phyloP scores from a whole-genome alignment of 1,140 invertebrate genomes.

The Carposina sasakii region DNA sequence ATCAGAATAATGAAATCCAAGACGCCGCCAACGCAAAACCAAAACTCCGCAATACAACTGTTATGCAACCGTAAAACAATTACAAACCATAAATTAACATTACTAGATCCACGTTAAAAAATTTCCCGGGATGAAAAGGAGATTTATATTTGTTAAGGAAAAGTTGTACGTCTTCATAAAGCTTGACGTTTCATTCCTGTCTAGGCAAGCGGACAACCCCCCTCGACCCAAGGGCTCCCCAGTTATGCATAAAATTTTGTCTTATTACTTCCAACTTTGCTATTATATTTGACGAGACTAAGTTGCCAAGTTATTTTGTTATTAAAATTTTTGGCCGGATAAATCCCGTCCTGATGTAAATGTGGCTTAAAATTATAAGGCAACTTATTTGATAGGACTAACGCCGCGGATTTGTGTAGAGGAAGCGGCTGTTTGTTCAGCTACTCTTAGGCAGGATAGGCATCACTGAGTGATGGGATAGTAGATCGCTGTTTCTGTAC shows the following conservation, averaged over 20 bases:
- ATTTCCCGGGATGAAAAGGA: constrained; percentile 42
- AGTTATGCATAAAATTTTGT: constrained; percentile 70
- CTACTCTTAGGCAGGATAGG: no score
- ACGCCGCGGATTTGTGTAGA: constrained; percentile 51
- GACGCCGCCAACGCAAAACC: no score
- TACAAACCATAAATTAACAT: constrained; percentile 53
- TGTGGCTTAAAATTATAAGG: constrained; percentile 63
- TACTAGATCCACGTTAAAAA: constrained; percentile 47
- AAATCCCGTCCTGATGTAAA: constrained; percentile 61
- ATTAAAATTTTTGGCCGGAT: constrained; percentile 67
- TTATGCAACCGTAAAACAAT: constrained; percentile 15
- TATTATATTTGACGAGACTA: constrained; percentile 66
- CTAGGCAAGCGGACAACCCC: constrained; percentile 55
- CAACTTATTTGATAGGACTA: constrained; percentile 64
- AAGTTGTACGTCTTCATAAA: constrained; percentile 68
- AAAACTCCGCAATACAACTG: no score
- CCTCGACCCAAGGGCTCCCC: constrained; percentile 42
- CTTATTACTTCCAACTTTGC: constrained; percentile 69
- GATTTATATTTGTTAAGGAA: constrained; percentile 66
- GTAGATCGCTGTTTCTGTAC: no score
- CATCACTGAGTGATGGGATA: no score
- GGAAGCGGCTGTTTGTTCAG: no score
- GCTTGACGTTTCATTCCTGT: constrained; percentile 62
- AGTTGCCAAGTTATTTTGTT: constrained; percentile 69
- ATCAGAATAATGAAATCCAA: no score